phyloP scores from a whole-genome alignment of 2,888 invertebrate genomes.

The Sminthurinus aureus region DNA sequence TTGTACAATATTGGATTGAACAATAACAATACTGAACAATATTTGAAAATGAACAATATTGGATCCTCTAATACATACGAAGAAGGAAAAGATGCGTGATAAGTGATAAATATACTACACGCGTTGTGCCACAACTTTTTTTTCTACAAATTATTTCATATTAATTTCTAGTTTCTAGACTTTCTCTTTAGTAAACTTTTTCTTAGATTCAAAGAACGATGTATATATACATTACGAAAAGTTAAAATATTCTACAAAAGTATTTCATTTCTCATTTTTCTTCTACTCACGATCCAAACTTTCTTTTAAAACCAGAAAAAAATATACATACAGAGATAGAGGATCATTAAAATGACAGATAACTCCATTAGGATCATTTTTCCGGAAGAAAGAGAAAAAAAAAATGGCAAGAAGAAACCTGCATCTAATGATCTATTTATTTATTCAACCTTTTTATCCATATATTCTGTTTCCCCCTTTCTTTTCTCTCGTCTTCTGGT shows the following conservation, averaged over 20 bases:
- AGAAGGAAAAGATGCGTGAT: neutral
- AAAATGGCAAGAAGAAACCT: neutral
- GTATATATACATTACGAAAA: no score
- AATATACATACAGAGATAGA: neutral
- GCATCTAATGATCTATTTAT: constrained; percentile 38
- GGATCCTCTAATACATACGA: neutral
- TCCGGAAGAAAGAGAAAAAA: neutral
- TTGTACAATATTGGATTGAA: no score
- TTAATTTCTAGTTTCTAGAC: neutral
- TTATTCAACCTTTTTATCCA: constrained; percentile 21
- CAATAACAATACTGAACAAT: no score
- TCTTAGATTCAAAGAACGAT: neutral
- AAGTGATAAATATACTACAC: neutral
- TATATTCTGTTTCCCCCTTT: neutral
- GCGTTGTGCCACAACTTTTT: neutral
- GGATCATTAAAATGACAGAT: constrained; percentile 22
- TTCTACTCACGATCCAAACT: no score
- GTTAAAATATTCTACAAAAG: no score
- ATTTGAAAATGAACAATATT: no score
- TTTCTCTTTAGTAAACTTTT: neutral
- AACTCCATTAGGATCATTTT: constrained; percentile 9
- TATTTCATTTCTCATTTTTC: no score
- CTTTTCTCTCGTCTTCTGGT: neutral
- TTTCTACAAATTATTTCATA: no score
- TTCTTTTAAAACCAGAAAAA: no score